Conservation (phyloP, 1,140 invertebrate species). For the Plectrocnemia conspersa region DNA sequence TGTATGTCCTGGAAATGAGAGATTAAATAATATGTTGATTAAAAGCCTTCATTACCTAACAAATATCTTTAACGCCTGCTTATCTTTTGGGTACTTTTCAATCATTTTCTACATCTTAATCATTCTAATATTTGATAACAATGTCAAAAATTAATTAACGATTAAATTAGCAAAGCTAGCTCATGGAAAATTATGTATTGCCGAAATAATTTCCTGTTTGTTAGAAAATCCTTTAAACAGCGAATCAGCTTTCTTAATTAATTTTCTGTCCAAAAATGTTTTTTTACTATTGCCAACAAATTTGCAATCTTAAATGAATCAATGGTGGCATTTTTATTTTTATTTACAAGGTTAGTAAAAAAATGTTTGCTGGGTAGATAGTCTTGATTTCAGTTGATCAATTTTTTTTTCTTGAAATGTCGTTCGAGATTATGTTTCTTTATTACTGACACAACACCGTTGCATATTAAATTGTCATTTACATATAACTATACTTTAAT, state of each 20-base stretch:
- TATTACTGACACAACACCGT: not conserved
- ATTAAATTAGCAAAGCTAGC: too few relatives aligned
- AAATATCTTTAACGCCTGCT: too few relatives aligned
- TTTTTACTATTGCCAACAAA: constrained; percentile 8
- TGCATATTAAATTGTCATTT: constrained; percentile 5
- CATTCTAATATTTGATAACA: too few relatives aligned
- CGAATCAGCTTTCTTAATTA: constrained; percentile 3
- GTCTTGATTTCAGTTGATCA: constrained; percentile 3
- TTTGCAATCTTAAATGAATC: not conserved
- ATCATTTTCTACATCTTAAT: too few relatives aligned
- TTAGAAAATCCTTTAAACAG: constrained; percentile 5
- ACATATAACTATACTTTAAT: too few relatives aligned
- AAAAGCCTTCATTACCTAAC: too few relatives aligned
- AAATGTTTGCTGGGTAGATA: constrained; percentile 4
- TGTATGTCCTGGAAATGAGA: too few relatives aligned
- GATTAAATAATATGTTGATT: too few relatives aligned
- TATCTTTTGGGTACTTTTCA: too few relatives aligned
- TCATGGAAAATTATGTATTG: not conserved
- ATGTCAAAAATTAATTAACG: too few relatives aligned
- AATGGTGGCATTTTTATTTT: constrained; percentile 10
- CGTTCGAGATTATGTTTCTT: not conserved
- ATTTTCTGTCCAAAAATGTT: constrained; percentile 2
- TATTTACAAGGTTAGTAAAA: constrained; percentile 5
- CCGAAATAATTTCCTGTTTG: not conserved
- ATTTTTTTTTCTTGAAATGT: constrained; percentile 5